These are phyloP conservation scores for cattle (Bos taurus) DNA, from an alignment of 2,113 vertebrate species.

Conservation along the genomic window ARS-UCD2.0 NC_037353.1:20233001-20233500, in stretches of 20 bases:
- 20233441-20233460: background rate
- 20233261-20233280: background rate
- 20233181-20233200: background rate
- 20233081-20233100: background rate
- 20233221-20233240: background rate
- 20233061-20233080: background rate
- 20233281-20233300: background rate
- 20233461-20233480: background rate
- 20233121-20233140: background rate
- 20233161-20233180: background rate
- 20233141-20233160: background rate
- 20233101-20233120: background rate
- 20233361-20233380: background rate
- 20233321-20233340: background rate
- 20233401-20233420: background rate
- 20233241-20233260: background rate
- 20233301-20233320: background rate
- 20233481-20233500: background rate
- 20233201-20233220: background rate
- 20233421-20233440: background rate
- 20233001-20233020: background rate
- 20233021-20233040: background rate
- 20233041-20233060: background rate
- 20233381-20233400: background rate
- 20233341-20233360: background rate